phyloP scores from a whole-genome alignment of 2,888 invertebrate genomes.

The Nemotelus nigrinus region DNA sequence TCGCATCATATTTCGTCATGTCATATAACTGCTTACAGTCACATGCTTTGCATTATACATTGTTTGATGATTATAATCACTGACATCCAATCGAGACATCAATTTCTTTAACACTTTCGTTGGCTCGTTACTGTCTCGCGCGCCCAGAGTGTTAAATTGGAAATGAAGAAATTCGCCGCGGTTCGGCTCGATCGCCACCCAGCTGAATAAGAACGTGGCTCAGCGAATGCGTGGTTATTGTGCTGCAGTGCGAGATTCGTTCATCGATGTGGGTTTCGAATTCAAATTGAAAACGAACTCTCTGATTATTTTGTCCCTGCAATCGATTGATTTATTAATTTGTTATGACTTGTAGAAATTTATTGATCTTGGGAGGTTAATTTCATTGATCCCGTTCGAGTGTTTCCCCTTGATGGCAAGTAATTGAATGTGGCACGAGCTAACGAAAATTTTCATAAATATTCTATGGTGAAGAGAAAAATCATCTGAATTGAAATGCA shows the following conservation, averaged over 20 bases:
- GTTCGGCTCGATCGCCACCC: background rate
- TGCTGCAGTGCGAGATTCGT: background rate
- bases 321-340: slow-evolving; percentile 45
- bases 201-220: background rate
- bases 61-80: slow-evolving; percentile 22
- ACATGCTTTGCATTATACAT: slow-evolving; percentile 1
- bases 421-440: slow-evolving; percentile 41
- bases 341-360: slow-evolving; percentile 46
- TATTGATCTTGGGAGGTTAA: slow-evolving; percentile 41
- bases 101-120: slow-evolving; percentile 25
- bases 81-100: slow-evolving; percentile 5
- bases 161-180: slow-evolving; percentile 32
- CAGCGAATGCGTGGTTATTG: too few species aligned
- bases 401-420: slow-evolving; percentile 13
- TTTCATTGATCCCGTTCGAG: slow-evolving; percentile 41
- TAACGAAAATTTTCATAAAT: slow-evolving; percentile 3
- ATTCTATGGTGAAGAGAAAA: background rate
- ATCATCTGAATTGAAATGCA: too few species aligned
- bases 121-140: slow-evolving; percentile 17
- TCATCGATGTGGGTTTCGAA: slow-evolving; percentile 14
- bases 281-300: slow-evolving; percentile 37
- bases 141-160: slow-evolving; percentile 18
- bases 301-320: slow-evolving; percentile 40
- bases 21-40: background rate
- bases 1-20: background rate